phyloP scores from a whole-genome alignment of 2,888 invertebrate genomes.

The Drosophila mercatorum region DNA sequence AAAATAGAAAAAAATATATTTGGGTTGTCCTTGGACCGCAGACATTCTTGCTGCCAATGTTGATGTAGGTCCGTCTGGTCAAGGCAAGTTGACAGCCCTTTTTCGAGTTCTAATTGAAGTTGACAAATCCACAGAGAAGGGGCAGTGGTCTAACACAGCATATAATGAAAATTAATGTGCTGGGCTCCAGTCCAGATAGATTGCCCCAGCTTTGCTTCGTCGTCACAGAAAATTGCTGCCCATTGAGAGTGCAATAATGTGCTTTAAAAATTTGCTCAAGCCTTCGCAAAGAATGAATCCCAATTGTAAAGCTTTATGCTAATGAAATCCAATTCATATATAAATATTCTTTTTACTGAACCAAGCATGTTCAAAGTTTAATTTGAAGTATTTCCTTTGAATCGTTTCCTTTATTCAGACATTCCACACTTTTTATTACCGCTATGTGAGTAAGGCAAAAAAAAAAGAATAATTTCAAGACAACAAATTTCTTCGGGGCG shows the following conservation, averaged over 20 bases:
- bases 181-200: not conserved
- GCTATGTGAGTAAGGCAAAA: not conserved
- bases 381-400: too few species aligned
- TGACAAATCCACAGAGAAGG: slow-evolving; percentile 11
- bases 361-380: too few species aligned
- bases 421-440: not conserved
- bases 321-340: too few species aligned
- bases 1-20: slow-evolving; percentile 6
- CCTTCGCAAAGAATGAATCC: not conserved
- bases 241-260: not conserved
- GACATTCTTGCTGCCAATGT: slow-evolving; percentile 21
- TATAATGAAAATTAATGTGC: slow-evolving; percentile 31
- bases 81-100: slow-evolving; percentile 19
- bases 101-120: slow-evolving; percentile 36
- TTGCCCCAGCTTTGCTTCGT: not conserved
- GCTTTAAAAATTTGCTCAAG: not conserved
- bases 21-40: slow-evolving; percentile 22
- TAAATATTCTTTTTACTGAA: too few species aligned
- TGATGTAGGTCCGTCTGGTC: slow-evolving; percentile 42
- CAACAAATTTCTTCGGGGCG: not conserved
- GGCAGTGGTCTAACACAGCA: slow-evolving; percentile 1
- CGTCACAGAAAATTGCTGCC: not conserved
- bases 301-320: not conserved
- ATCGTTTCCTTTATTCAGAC: not conserved
- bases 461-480: slow-evolving; percentile 1